Percentiles rank a stretch among this genome's conserved stretches.
These are phyloP conservation scores for Drosophila kohkoa DNA, from an alignment of 1,140 invertebrate genomes.

Conservation along the genomic window DNA sequence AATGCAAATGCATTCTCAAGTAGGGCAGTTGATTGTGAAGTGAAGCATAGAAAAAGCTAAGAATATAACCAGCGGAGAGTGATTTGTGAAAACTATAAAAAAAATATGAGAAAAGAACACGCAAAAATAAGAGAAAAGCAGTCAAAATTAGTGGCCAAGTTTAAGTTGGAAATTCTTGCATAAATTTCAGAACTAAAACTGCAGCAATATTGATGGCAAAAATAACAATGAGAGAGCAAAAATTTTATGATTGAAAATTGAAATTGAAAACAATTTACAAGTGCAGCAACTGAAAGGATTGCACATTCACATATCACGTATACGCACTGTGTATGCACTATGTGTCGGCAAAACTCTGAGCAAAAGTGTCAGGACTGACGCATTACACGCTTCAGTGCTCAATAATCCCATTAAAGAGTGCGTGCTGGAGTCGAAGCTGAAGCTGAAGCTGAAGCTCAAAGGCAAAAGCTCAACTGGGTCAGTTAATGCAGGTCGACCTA, in stretches of 20 bases:
- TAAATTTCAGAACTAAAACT: too few relatives aligned
- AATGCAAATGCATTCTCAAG: slow-evolving; percentile 60
- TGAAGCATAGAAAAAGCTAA: slow-evolving; percentile 15
- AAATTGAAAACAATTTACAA: background rate
- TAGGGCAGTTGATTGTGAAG: slow-evolving; percentile 32
- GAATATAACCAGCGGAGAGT: slow-evolving; percentile 3
- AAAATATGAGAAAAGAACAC: background rate
- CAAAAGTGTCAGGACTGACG: slow-evolving; percentile 58
- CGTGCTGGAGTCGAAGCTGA: background rate
- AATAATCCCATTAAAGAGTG: slow-evolving; percentile 77
- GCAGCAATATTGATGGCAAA: too few relatives aligned
- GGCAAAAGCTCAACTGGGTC: slow-evolving; percentile 67
- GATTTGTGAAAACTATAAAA: slow-evolving; percentile 15
- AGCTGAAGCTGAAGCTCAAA: slow-evolving; percentile 40
- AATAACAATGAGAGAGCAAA: too few relatives aligned
- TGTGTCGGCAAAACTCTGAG: slow-evolving; percentile 22
- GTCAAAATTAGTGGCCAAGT: too few relatives aligned
- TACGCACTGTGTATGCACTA: slow-evolving; percentile 57
- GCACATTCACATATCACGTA: slow-evolving; percentile 48
- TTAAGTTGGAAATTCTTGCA: too few relatives aligned
- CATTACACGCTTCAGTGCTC: slow-evolving; percentile 76
- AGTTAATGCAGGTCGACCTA: slow-evolving; percentile 76
- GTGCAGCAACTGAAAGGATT: background rate
- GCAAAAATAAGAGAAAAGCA: too few relatives aligned
- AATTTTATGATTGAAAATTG: too few relatives aligned